These are phyloP conservation scores for Trimorus sp. DNA, from an alignment of 2,888 invertebrate genomes.

Conservation along the genomic window DNA sequence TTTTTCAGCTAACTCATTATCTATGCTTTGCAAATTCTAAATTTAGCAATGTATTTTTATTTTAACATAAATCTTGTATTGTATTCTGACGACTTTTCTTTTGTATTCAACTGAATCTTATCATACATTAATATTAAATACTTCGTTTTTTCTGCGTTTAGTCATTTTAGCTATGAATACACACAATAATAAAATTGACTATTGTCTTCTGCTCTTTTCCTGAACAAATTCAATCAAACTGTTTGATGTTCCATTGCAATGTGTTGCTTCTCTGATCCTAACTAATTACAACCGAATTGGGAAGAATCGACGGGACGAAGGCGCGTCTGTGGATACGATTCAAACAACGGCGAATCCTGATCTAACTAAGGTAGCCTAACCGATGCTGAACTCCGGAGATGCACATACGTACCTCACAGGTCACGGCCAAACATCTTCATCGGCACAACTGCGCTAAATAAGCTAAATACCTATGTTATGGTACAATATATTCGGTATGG, in stretches of 20 bases:
- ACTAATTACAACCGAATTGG: conserved; percentile 25
- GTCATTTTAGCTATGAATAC: no score
- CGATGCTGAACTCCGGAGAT: conserved; percentile 78
- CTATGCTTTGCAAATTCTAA: no score
- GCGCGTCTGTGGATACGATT: conserved; percentile 36
- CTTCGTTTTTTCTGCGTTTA: no score
- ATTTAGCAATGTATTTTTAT: no score
- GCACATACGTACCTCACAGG: conserved; percentile 80
- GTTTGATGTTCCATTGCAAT: not conserved
- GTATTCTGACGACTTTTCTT: no score
- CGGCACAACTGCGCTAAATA: conserved; percentile 76
- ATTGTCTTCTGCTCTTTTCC: no score
- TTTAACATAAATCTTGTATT: no score
- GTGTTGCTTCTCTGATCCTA: conserved; percentile 36
- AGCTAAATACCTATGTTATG: conserved; percentile 78
- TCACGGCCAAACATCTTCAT: conserved; percentile 70
- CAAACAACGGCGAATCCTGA: conserved; percentile 62
- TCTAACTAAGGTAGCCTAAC: conserved; percentile 73
- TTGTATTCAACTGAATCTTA: no score
- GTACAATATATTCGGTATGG: conserved; percentile 71
- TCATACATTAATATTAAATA: no score
- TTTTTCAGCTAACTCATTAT: no score
- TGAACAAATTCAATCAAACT: no score
- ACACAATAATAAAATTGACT: no score
- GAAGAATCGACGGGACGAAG: conserved; percentile 35